Percentiles rank a stretch among this genome's conserved stretches.
These are phyloP conservation scores for Rousettus leschenaultii DNA, from an alignment of 2,113 vertebrate genomes.

Conservation along the genomic window DNA sequence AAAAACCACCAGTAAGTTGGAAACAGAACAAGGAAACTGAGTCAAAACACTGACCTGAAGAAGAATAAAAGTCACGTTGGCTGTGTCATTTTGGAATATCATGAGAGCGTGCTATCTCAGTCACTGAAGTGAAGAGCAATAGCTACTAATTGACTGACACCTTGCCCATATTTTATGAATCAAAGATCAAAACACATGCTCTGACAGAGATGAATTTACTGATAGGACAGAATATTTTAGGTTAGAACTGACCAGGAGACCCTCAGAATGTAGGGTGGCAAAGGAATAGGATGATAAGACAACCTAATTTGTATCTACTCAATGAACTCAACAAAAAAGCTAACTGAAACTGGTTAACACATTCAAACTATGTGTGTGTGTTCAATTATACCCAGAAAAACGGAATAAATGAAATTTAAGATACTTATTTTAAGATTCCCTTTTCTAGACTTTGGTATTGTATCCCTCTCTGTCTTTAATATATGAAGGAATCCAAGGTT, in stretches of 20 bases:
- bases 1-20: neutral
- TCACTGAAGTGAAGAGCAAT: neutral
- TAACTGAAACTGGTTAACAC: neutral
- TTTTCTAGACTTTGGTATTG: neutral
- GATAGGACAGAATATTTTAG: neutral
- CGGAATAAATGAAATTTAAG: neutral
- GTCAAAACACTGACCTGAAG: neutral
- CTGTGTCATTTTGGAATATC: neutral
- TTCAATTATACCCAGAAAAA: neutral
- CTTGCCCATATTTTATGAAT: neutral
- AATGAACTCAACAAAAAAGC: neutral
- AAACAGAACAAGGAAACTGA: constrained; percentile 4
- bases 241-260: neutral
- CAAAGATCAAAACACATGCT: neutral
- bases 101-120: neutral
- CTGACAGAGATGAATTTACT: neutral
- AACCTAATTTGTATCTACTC: neutral
- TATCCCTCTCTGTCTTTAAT: neutral
- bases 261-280: neutral
- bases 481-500: neutral
- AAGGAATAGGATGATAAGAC: neutral
- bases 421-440: neutral
- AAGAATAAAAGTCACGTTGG: neutral
- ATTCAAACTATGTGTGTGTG: neutral
- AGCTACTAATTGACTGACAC: neutral